These are phyloP conservation scores for Passer domesticus DNA, from an alignment of 2,113 vertebrate species.

Conservation along the genomic window DNA sequence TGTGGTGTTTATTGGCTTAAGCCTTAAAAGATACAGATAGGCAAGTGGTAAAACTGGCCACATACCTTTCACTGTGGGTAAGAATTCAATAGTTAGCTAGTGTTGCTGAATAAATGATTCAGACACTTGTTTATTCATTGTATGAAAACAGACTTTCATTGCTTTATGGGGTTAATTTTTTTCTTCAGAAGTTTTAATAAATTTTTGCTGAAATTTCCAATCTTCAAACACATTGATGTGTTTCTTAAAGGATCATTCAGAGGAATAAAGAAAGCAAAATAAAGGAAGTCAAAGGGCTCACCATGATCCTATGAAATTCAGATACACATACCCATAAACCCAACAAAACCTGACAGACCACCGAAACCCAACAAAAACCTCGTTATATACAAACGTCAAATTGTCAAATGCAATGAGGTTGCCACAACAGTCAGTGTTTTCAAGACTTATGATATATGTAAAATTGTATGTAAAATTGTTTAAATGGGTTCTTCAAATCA, in stretches of 20 bases:
- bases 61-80: not conserved
- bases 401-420: not conserved
- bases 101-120: not conserved
- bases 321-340: rapidly evolving
- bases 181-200: not conserved
- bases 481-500: not conserved
- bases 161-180: not conserved
- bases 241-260: not conserved
- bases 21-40: not conserved
- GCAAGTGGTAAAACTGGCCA: not conserved
- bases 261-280: not conserved
- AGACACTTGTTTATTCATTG: not conserved
- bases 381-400: not conserved
- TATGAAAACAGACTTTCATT: not conserved
- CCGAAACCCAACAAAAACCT: rapidly evolving
- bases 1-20: not conserved
- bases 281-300: not conserved
- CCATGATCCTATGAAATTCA: not conserved
- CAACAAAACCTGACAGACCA: not conserved
- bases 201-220: not conserved
- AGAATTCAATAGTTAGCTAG: not conserved
- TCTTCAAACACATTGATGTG: not conserved
- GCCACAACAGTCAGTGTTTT: not conserved
- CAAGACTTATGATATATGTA: not conserved
- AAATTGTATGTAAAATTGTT: not conserved